Base-by-base conservation (phyloP, 2,113 vertebrate genomes). In the Anolis sagrei region DNA sequence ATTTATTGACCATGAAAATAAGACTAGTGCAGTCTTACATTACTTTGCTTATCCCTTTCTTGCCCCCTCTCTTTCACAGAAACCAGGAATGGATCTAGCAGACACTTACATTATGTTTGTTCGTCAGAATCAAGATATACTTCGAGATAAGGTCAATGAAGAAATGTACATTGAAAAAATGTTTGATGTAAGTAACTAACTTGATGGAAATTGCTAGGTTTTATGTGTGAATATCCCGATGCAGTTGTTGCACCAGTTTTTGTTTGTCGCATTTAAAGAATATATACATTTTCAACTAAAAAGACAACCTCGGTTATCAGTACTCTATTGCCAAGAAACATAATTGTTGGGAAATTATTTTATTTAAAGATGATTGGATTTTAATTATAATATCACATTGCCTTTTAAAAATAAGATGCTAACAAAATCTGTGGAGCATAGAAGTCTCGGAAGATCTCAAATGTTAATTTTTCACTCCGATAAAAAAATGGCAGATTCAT, bases 41-140 rank as follows among this genome's bases (percentile, higher is more conserved):
- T n/a, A 84, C 19, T 79, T 68, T 18, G 10, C 1, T 81, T 89
- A 0, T 62, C 10, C 54, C 27, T 79, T 10, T 16, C 87, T 72
- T 78, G 16, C 64, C 91, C 93, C 77, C 36, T 64, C 32, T 76
- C 44, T 80, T 4, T 66, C 88, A 87, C 96, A 99, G 99, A 99
- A 99, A 94, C 98, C 98, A 62, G 98, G 98, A 62, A 97, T 97
- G 98, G 98, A 99, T 92, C 95, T 99, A 76, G 98, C 98, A 86
- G 98, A 99, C 91, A 98, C 98, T 70, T 99, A 99, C 91, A 98
- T 99, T 94, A 97, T 97, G 89, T 99, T 99, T 91, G 97, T 99
- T 77, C 97, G 98, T 48, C 98, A 99, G 95, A 99, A 99, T 95
- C 99, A 99, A 94, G 99, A 99, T 93, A 97, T 99, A 87, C 97